phyloP scores from a whole-genome alignment of 2,888 invertebrate species.

The Spilarctia lutea region DNA sequence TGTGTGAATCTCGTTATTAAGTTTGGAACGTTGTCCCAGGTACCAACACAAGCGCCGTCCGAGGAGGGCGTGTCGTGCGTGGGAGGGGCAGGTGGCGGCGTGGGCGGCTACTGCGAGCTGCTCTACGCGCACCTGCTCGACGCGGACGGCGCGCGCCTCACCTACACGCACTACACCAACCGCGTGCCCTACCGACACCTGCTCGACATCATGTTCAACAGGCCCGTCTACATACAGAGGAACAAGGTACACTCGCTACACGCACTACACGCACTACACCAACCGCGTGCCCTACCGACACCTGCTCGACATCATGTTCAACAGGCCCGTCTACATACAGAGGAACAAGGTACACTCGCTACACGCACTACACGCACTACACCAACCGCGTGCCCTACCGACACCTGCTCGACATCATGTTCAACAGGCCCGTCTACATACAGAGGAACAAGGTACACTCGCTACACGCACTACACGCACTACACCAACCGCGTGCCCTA shows the following conservation, averaged over 20 bases:
- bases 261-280: slow-evolving; percentile 70
- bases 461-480: slow-evolving; percentile 93
- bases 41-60: slow-evolving; percentile 90
- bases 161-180: slow-evolving; percentile 93
- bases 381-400: slow-evolving; percentile 93
- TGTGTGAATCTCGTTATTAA: background rate
- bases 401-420: slow-evolving; percentile 92
- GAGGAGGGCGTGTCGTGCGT: slow-evolving; percentile 70
- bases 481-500: slow-evolving; percentile 92
- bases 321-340: slow-evolving; percentile 91
- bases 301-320: slow-evolving; percentile 91
- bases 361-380: slow-evolving; percentile 92
- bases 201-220: slow-evolving; percentile 93
- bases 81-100: slow-evolving; percentile 47
- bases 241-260: slow-evolving; percentile 91
- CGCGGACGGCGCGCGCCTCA: slow-evolving; percentile 92
- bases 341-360: slow-evolving; percentile 88
- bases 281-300: slow-evolving; percentile 87
- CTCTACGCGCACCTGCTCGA: slow-evolving; percentile 93
- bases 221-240: slow-evolving; percentile 92
- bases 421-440: slow-evolving; percentile 93
- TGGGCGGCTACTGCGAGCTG: slow-evolving; percentile 89
- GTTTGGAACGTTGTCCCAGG: slow-evolving; percentile 75
- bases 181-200: slow-evolving; percentile 91
- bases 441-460: slow-evolving; percentile 88